Evolutionary conservation across 2,113 vertebrate genomes (phyloP).

Genomic region (Eleginops maclovinus): DNA sequence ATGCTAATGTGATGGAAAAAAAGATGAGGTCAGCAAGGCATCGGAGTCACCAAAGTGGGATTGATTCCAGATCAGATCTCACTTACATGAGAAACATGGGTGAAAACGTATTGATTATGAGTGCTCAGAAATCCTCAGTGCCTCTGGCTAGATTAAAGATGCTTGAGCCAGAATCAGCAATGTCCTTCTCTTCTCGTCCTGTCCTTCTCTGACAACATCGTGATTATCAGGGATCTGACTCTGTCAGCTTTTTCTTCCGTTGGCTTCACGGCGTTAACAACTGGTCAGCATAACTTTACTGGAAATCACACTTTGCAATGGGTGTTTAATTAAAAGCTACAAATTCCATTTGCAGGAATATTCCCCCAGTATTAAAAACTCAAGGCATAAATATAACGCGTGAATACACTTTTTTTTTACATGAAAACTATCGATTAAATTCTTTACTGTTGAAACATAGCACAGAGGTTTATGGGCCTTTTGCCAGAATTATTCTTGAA

Average conservation of each 20-base stretch:
- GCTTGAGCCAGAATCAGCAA: conserved; percentile 54
- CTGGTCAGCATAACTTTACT: conserved; percentile 63
- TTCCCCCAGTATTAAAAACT: conserved; percentile 35
- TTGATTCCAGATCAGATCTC: conserved; percentile 80
- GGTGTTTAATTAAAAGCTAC: conserved; percentile 74
- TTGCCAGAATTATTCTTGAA: conserved; percentile 5
- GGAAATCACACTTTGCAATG: conserved; percentile 58
- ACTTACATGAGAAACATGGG: conserved; percentile 76
- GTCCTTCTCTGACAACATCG: conserved; percentile 68
- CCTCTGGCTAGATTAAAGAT: conserved; percentile 61
- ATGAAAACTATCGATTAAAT: conserved; percentile 17
- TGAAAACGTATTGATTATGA: conserved; percentile 75
- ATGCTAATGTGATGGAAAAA: conserved; percentile 78
- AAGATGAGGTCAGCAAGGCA: conserved; percentile 72
- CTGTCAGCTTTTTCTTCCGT: conserved; percentile 66
- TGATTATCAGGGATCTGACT: conserved; percentile 69
- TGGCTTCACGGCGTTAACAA: conserved; percentile 44
- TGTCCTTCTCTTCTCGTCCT: conserved; percentile 61
- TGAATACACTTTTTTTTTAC: conserved; percentile 40
- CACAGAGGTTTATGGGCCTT: not conserved
- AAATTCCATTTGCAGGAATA: conserved; percentile 51
- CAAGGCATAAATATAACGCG: conserved; percentile 3
- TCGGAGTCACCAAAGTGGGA: conserved; percentile 62
- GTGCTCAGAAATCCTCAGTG: conserved; percentile 63
- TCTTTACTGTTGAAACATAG: not conserved